Percentiles rank a stretch among this genome's conserved stretches.
Evolutionary conservation across 2,888 invertebrate genomes (phyloP).

Genomic region (Scaptomyza parva): DNA sequence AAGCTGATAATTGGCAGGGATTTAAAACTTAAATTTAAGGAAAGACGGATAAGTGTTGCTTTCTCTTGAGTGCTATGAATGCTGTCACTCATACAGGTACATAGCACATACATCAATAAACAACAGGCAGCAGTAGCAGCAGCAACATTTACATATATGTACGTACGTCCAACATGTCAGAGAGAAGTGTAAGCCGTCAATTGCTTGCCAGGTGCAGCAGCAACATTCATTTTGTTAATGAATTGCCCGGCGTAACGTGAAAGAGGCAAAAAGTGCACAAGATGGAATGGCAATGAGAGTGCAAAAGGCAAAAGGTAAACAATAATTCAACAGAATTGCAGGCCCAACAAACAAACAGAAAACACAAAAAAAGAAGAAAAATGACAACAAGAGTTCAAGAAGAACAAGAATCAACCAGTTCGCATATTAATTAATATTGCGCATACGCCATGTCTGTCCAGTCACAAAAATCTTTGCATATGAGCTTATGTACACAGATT

Average conservation of each 20-base stretch:
- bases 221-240: constrained; percentile 74
- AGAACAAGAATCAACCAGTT: constrained; percentile 15
- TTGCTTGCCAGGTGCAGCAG: constrained; percentile 58
- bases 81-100: constrained; percentile 20
- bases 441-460: constrained; percentile 45
- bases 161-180: constrained; percentile 53
- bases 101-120: constrained; percentile 51
- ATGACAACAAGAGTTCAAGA: constrained; percentile 5
- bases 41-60: neutral
- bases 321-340: constrained; percentile 48
- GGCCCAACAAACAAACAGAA: constrained; percentile 21
- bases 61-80: constrained; percentile 4
- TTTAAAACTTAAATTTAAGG: constrained; percentile 13
- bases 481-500: constrained; percentile 9
- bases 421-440: constrained; percentile 67
- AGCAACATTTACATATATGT: constrained; percentile 57
- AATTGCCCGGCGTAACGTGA: constrained; percentile 55
- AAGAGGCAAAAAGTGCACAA: neutral
- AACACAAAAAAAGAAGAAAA: constrained; percentile 2
- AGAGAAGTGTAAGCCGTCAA: constrained; percentile 37
- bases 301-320: constrained; percentile 47
- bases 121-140: constrained; percentile 38
- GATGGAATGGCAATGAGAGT: constrained; percentile 10
- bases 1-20: constrained; percentile 4
- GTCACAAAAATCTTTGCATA: constrained; percentile 22